Evolutionary conservation across 1,140 invertebrate genomes (phyloP).

Genomic region (Philopotamus ludificatus): DNA sequence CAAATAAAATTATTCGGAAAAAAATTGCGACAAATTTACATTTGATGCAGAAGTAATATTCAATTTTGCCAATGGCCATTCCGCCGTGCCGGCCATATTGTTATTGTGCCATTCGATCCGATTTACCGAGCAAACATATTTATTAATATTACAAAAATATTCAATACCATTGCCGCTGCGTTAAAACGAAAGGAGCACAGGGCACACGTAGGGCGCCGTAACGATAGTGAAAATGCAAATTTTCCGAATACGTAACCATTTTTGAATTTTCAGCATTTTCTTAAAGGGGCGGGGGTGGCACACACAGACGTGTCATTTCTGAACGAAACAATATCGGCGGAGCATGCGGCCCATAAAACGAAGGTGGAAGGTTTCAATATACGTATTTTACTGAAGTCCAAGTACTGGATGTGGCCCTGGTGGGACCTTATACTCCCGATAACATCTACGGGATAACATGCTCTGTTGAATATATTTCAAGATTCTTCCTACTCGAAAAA

Average conservation of each 20-base stretch:
- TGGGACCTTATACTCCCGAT: slow-evolving; percentile 19
- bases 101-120: neutral
- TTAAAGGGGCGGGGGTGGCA: neutral
- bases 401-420: slow-evolving; percentile 23
- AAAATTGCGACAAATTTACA: too few species aligned
- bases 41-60: too few species aligned
- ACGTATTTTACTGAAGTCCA: slow-evolving; percentile 28
- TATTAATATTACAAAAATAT: neutral
- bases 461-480: neutral
- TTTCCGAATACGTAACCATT: slow-evolving; percentile 37
- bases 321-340: slow-evolving; percentile 37
- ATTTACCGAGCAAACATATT: neutral
- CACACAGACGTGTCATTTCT: slow-evolving; percentile 24
- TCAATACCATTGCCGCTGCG: neutral
- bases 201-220: neutral
- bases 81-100: neutral
- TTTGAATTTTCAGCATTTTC: slow-evolving; percentile 38
- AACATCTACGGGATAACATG: slow-evolving; percentile 23
- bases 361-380: slow-evolving; percentile 32
- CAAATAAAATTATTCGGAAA: too few species aligned
- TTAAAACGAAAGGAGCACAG: neutral
- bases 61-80: neutral
- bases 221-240: slow-evolving; percentile 30
- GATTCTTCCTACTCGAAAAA: neutral
- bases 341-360: slow-evolving; percentile 36